Evolutionary conservation across 2,113 vertebrate species (phyloP).

Genomic region (Tenrec ecaudatus): DNA sequence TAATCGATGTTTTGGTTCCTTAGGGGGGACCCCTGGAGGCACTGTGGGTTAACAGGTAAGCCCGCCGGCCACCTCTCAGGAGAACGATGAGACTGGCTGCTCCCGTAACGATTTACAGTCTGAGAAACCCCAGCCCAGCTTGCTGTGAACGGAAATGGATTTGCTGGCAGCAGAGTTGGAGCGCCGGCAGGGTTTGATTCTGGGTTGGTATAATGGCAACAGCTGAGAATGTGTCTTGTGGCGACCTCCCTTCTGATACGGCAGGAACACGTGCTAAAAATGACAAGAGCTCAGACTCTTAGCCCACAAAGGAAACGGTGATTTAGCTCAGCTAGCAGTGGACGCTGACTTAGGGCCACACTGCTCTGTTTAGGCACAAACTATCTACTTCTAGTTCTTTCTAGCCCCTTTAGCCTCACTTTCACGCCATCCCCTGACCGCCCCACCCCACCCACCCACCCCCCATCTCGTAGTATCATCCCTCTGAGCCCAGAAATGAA

Average conservation of each 20-base stretch:
- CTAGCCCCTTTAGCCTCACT: not conserved
- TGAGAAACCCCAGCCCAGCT: too few relatives aligned
- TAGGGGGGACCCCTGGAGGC: too few relatives aligned
- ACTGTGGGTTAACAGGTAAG: too few relatives aligned
- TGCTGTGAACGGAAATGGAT: too few relatives aligned
- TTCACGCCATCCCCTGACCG: rapidly evolving
- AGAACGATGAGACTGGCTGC: too few relatives aligned
- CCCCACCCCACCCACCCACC: too few relatives aligned
- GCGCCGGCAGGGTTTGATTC: not conserved
- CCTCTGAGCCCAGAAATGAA: not conserved
- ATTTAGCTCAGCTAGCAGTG: not conserved
- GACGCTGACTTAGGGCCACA: not conserved
- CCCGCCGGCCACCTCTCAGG: too few relatives aligned
- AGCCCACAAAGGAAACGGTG: not conserved
- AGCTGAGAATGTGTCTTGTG: not conserved
- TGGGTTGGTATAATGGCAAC: not conserved
- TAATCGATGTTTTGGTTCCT: too few relatives aligned
- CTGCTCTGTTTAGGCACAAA: not conserved
- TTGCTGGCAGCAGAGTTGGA: too few relatives aligned
- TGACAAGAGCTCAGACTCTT: not conserved
- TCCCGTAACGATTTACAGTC: too few relatives aligned
- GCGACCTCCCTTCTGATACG: not conserved
- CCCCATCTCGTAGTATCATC: not conserved
- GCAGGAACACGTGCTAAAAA: not conserved
- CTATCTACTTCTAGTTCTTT: not conserved